A percentile compares a stretch with the other conserved stretches of the same genome.
These are phyloP conservation scores for Paragorgia papillata DNA, from an alignment of 92 coral and sea anemone genomes.

Conservation along the genomic window DNA sequence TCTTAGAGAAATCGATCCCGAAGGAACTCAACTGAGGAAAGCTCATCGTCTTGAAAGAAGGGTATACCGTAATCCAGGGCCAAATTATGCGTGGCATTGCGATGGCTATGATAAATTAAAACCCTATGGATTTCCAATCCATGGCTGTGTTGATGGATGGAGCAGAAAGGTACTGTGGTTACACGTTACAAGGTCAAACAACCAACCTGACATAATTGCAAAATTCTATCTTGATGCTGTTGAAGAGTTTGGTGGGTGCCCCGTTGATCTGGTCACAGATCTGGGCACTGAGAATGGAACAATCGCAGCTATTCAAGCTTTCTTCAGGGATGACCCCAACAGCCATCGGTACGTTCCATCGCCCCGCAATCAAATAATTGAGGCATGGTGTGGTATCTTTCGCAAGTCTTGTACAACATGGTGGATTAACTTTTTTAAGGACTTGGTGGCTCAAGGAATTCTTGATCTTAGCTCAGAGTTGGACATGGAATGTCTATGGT, in stretches of 20 bases:
- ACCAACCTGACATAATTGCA: slow-evolving; percentile 59
- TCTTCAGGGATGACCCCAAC: slow-evolving; percentile 58
- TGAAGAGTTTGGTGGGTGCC: slow-evolving; percentile 67
- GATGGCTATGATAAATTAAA: slow-evolving; percentile 50
- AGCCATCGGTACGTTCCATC: slow-evolving; percentile 60
- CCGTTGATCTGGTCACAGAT: slow-evolving; percentile 63
- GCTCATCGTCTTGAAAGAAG: slow-evolving; percentile 48
- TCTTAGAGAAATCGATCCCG: slow-evolving; percentile 53
- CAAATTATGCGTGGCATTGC: slow-evolving; percentile 50
- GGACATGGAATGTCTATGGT: slow-evolving; percentile 67
- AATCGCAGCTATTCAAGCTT: slow-evolving; percentile 63
- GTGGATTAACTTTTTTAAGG: slow-evolving; percentile 55
- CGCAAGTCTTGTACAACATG: slow-evolving; percentile 53
- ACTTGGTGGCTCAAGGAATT: slow-evolving; percentile 39
- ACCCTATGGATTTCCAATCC: slow-evolving; percentile 49
- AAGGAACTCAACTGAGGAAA: slow-evolving; percentile 53
- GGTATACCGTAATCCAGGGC: slow-evolving; percentile 46
- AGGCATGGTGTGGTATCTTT: slow-evolving; percentile 49
- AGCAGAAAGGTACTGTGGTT: slow-evolving; percentile 60
- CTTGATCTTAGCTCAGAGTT: slow-evolving; percentile 53
- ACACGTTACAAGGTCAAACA: slow-evolving; percentile 52
- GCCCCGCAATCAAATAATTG: slow-evolving; percentile 53
- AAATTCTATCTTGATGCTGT: slow-evolving; percentile 62
- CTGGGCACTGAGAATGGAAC: slow-evolving; percentile 70
- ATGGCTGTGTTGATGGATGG: slow-evolving; percentile 52